Conservation (phyloP, 2,888 invertebrate species). For the Prenolepis imparis region DNA sequence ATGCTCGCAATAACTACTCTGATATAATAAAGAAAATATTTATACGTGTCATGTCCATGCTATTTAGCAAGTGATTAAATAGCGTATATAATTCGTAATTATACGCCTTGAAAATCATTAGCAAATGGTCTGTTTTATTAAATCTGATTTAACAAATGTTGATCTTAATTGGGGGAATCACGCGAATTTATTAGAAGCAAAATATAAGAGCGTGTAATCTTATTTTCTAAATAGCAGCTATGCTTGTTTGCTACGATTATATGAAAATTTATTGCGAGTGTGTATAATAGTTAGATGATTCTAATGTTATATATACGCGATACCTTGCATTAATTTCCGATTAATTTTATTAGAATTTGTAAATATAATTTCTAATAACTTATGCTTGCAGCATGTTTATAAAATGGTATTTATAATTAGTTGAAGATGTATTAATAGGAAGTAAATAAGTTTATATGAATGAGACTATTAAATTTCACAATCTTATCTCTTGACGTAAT, state of each 20-base stretch:
- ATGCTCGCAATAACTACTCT: neutral
- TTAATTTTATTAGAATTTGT: constrained; percentile 1
- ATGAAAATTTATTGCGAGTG: too few relatives aligned
- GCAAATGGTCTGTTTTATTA: neutral
- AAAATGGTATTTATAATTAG: neutral
- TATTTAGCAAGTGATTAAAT: neutral
- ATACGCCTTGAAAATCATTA: too few relatives aligned
- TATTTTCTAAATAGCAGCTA: neutral
- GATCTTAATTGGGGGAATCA: neutral
- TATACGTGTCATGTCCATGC: neutral
- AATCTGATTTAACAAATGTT: constrained; percentile 14
- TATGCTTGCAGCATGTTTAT: neutral
- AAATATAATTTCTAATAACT: neutral
- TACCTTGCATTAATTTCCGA: neutral
- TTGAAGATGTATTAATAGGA: too few relatives aligned
- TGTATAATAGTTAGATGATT: too few relatives aligned
- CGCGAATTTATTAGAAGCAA: neutral
- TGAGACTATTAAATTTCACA: too few relatives aligned
- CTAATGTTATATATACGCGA: too few relatives aligned
- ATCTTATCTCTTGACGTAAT: too few relatives aligned
- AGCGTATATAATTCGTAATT: constrained; percentile 4
- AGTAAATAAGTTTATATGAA: too few relatives aligned
- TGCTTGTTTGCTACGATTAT: neutral
- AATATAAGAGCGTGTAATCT: neutral
- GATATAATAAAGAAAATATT: neutral